Evolutionary conservation across 1,140 invertebrate genomes (phyloP).

Genomic region (Dinothrombium tinctorium): DNA sequence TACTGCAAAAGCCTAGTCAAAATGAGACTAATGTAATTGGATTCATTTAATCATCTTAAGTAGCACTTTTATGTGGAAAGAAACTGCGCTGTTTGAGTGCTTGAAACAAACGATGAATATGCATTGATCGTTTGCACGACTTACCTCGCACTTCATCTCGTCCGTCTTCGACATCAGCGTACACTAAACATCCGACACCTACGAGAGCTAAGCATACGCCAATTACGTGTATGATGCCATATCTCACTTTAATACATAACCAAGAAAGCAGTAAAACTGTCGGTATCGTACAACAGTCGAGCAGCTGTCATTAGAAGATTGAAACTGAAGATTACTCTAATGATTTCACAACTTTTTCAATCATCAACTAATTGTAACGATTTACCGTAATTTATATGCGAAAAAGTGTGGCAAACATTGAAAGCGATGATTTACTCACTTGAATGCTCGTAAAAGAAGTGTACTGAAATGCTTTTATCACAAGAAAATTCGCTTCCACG

Average conservation of each 20-base stretch:
- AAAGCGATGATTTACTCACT: no score
- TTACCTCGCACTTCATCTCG: constrained; percentile 20
- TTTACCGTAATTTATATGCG: background rate
- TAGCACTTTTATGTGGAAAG: no score
- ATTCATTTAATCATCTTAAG: no score
- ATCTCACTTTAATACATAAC: constrained; percentile 39
- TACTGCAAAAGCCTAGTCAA: no score
- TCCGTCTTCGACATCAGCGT: constrained; percentile 48
- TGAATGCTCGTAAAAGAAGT: constrained; percentile 28
- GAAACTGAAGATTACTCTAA: constrained; percentile 4
- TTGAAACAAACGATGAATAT: no score
- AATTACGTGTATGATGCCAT: constrained; percentile 43
- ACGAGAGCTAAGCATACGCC: constrained; percentile 54
- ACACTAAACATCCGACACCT: constrained; percentile 56
- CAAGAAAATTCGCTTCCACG: constrained; percentile 49
- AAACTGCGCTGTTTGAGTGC: no score
- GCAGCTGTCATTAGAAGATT: constrained; percentile 34
- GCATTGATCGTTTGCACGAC: no score
- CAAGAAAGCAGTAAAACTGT: constrained; percentile 47
- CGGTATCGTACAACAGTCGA: constrained; percentile 65
- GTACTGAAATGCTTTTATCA: constrained; percentile 42
- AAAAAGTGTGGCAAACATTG: background rate
- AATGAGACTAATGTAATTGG: no score
- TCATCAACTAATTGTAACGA: background rate
- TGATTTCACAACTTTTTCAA: background rate